Percentiles rank a stretch among this genome's conserved stretches.
Evolutionary conservation across 2,113 vertebrate species (phyloP).

Genomic region (Anhinga anhinga): DNA sequence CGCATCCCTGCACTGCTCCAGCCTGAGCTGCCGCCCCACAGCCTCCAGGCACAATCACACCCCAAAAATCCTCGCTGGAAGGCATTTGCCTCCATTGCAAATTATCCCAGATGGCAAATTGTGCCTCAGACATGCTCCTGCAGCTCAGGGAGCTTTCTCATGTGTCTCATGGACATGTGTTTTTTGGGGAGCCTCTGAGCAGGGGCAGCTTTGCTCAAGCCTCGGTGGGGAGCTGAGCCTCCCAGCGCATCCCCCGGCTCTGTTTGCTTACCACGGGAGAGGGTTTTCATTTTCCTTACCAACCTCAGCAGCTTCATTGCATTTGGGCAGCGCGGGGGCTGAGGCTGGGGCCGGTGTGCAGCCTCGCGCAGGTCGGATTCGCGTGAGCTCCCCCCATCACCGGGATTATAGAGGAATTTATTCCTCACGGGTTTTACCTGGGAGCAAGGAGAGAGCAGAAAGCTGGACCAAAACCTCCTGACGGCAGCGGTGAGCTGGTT

Average conservation of each 20-base stretch:
- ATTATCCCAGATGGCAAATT: fast-evolving
- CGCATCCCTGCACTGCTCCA: fast-evolving
- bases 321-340: fast-evolving
- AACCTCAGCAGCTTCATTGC: fast-evolving
- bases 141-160: fast-evolving
- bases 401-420: not conserved
- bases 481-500: not conserved
- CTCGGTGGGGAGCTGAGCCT: fast-evolving
- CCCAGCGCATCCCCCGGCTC: fast-evolving
- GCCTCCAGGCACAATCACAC: not conserved
- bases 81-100: fast-evolving
- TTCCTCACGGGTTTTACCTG: fast-evolving
- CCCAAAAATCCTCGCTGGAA: fast-evolving
- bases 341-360: fast-evolving
- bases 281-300: not conserved
- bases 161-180: fast-evolving
- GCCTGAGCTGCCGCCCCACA: fast-evolving
- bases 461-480: not conserved
- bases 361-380: fast-evolving
- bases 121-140: fast-evolving
- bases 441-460: not conserved
- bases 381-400: fast-evolving
- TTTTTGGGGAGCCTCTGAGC: not conserved
- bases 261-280: too few species aligned
- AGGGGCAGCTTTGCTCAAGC: not conserved